These are phyloP conservation scores for Hepsetus odoe DNA, from an alignment of 2,113 vertebrate species.

Conservation along the genomic window DNA sequence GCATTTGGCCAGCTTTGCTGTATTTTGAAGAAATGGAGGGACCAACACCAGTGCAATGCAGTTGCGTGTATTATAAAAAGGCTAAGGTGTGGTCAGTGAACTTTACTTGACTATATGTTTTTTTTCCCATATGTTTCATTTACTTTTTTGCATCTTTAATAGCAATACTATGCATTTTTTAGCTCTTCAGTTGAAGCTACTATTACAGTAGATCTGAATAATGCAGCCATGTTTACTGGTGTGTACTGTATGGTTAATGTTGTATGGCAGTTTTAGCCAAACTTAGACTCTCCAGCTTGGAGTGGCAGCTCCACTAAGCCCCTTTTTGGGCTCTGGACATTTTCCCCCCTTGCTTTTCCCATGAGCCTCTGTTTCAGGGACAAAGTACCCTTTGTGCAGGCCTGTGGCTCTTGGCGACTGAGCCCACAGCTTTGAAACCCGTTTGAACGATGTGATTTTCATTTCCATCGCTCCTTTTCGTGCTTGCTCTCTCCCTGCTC, in stretches of 20 bases:
- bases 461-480: conserved; percentile 52
- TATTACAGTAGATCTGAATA: conserved; percentile 1
- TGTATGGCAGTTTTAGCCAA: conserved; percentile 19
- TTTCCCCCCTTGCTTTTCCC: conserved; percentile 52
- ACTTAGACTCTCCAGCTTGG: conserved; percentile 26
- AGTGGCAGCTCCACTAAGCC: conserved; percentile 47
- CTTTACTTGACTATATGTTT: background rate
- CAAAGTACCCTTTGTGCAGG: conserved; percentile 59
- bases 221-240: background rate
- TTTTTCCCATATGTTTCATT: too few species aligned
- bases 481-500: conserved; percentile 40
- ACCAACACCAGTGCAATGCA: background rate
- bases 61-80: background rate
- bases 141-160: background rate
- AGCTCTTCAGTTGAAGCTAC: background rate
- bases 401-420: conserved; percentile 55
- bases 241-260: conserved; percentile 17
- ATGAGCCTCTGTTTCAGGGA: conserved; percentile 52
- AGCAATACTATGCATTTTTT: background rate
- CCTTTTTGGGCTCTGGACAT: conserved; percentile 45
- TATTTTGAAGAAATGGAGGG: background rate
- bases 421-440: conserved; percentile 53
- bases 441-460: conserved; percentile 62
- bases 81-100: background rate
- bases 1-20: background rate